Base-by-base conservation (phyloP, 37 sponge, comb jelly and placozoan species). In the Lycopodina hypogea region DNA sequence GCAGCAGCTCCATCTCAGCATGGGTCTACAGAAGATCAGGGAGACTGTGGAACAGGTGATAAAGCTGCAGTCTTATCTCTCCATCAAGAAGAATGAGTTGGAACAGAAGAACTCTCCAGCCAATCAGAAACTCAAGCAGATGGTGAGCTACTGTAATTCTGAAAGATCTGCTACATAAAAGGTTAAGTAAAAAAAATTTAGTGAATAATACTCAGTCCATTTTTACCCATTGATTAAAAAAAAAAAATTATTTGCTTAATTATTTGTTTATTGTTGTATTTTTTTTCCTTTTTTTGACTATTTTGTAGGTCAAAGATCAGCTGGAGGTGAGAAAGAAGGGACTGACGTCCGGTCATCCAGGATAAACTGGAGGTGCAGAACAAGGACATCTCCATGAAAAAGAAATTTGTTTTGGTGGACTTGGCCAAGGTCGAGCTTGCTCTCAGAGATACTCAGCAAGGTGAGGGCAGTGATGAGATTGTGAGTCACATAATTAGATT, bases 31-130 rank as follows among this genome's bases (percentile, higher is more conserved):
- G 72, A 97, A 97, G 83, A 97, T 95, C 56, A 33, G 85, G 7
- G 98, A 97, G 78, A 97, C 98, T 39, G 98, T 95, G 21, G 93
- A 97, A 30, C 96, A 95, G 76, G 98, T 97, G 51, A 93, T 93
- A 53, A 95, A 97, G 55, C 89, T 97, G 4, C 93, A 95, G 81
- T 68, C 89, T 1, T 90, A 89, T 50, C 89, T 97, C 53, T 93
- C 96, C 30, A 79, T 91, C 58, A 97, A 97, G 90, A 95, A 95
- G 89, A 85, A 84, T 24, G 98, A 65, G 35, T 82, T 94, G 74
- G 94, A 97, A 29, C 91, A 90, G 75, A 97, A 97, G 93, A 95
- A 95, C 55, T 62, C 80, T 21, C 82, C 90, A 38, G 98, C 98
- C 34, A 97, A 95, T 79, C 93, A 95, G 80, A 97, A 97, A 78